phyloP scores from a whole-genome alignment of 2,888 invertebrate species.

The Amphimallon solstitiale region DNA sequence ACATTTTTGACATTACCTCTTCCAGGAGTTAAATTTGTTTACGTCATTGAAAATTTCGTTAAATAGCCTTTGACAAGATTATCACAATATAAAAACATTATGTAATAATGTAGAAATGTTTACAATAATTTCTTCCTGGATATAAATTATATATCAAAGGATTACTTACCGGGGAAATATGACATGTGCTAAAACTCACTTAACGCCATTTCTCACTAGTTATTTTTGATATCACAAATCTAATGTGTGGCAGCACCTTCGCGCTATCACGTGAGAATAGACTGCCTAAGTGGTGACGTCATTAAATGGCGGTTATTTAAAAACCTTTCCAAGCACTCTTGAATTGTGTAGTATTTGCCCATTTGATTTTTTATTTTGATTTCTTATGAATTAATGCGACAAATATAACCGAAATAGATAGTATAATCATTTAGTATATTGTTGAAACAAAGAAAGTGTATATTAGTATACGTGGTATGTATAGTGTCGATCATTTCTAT shows the following conservation, averaged over 20 bases:
- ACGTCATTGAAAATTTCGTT: slow-evolving; percentile 50
- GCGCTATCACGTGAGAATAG: neutral
- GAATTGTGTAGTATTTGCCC: too few species aligned
- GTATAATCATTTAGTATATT: too few species aligned
- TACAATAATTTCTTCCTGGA: slow-evolving; percentile 5
- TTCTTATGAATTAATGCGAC: too few species aligned
- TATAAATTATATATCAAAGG: slow-evolving; percentile 1
- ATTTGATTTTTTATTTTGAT: too few species aligned
- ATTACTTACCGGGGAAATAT: slow-evolving; percentile 59
- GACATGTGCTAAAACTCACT: slow-evolving; percentile 62
- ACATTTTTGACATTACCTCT: slow-evolving; percentile 38
- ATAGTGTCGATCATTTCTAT: too few species aligned
- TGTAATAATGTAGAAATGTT: neutral
- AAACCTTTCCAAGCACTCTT: too few species aligned
- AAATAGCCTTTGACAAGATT: neutral
- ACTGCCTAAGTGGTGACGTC: too few species aligned
- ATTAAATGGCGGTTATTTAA: too few species aligned
- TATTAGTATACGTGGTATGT: too few species aligned
- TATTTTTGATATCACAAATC: slow-evolving; percentile 11
- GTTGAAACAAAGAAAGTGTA: too few species aligned
- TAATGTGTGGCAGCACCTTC: slow-evolving; percentile 43
- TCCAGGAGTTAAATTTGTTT: slow-evolving; percentile 52
- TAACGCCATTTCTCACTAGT: slow-evolving; percentile 57
- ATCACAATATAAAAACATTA: neutral
- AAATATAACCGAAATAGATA: too few species aligned